Percentiles rank a stretch among this genome's conserved stretches.
phyloP scores from a whole-genome alignment of 1,140 invertebrate species.

The Cyphomyrmex costatus region DNA sequence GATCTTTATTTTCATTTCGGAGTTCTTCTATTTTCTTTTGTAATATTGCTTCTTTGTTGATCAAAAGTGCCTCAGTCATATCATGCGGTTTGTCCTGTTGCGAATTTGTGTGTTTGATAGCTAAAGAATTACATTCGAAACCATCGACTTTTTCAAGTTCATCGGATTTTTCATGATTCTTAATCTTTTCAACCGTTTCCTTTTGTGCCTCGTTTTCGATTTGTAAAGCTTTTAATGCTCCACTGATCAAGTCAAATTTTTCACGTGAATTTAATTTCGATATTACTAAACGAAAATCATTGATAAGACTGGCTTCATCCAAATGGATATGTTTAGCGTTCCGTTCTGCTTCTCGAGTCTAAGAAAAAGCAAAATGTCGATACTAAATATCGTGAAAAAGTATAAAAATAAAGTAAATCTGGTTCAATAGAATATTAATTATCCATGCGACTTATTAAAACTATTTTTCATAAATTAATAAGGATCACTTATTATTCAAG shows the following conservation, averaged over 20 bases:
- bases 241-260: constrained; percentile 83
- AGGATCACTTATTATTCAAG: neutral
- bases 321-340: constrained; percentile 81
- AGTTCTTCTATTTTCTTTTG: constrained; percentile 85
- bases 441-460: neutral
- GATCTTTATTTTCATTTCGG: constrained; percentile 87
- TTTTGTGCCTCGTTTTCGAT: constrained; percentile 81
- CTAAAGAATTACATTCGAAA: constrained; percentile 72
- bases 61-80: constrained; percentile 53
- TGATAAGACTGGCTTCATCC: constrained; percentile 81
- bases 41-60: constrained; percentile 80
- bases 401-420: neutral
- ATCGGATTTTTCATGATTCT: constrained; percentile 74
- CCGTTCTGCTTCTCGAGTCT: constrained; percentile 82
- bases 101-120: constrained; percentile 62
- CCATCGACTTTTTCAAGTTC: constrained; percentile 71
- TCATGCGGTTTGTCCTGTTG: constrained; percentile 65
- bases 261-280: constrained; percentile 85
- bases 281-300: constrained; percentile 83
- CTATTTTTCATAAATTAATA: neutral
- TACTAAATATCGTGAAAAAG: neutral
- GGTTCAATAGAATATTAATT: neutral
- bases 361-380: constrained; percentile 24
- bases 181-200: constrained; percentile 17
- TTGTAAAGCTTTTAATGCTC: constrained; percentile 85